Conservation (phyloP, 2,888 invertebrate species). For the Xestia xanthographa region DNA sequence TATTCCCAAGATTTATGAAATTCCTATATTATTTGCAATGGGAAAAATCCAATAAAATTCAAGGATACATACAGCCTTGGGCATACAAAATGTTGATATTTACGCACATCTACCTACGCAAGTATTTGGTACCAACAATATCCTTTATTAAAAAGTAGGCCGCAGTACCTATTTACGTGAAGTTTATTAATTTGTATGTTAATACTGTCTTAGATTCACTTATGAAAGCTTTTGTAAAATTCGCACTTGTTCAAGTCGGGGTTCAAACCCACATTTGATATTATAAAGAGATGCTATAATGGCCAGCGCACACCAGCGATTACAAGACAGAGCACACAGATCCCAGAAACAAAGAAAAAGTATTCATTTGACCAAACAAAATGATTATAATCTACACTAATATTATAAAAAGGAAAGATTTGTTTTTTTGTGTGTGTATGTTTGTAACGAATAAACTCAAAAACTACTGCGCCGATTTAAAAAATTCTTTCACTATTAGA, state of each 20-base stretch:
- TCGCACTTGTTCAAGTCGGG: not conserved
- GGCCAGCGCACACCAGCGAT: not conserved
- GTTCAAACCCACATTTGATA: not conserved
- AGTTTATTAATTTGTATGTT: not conserved
- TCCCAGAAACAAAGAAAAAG: not conserved
- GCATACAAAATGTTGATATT: conserved; percentile 25
- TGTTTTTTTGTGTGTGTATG: too few species aligned
- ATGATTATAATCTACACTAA: too few species aligned
- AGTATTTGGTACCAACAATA: conserved; percentile 8
- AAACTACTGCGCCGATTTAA: too few species aligned
- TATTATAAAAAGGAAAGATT: too few species aligned
- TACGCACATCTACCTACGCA: not conserved
- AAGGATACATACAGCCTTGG: conserved; percentile 1
- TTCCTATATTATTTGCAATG: conserved; percentile 5
- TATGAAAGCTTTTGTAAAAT: not conserved
- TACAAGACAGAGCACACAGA: not conserved
- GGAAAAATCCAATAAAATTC: conserved; percentile 39
- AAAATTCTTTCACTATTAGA: too few species aligned
- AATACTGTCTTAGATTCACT: not conserved
- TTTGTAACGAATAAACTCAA: too few species aligned
- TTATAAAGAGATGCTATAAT: not conserved
- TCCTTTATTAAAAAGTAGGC: conserved; percentile 4
- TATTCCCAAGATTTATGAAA: conserved; percentile 1
- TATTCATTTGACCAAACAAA: too few species aligned
- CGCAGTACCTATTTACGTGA: not conserved